Evolutionary conservation across 2,797 vertebrate genomes (phyloP).

Genomic region (Denticeps clupeoides): DNA sequence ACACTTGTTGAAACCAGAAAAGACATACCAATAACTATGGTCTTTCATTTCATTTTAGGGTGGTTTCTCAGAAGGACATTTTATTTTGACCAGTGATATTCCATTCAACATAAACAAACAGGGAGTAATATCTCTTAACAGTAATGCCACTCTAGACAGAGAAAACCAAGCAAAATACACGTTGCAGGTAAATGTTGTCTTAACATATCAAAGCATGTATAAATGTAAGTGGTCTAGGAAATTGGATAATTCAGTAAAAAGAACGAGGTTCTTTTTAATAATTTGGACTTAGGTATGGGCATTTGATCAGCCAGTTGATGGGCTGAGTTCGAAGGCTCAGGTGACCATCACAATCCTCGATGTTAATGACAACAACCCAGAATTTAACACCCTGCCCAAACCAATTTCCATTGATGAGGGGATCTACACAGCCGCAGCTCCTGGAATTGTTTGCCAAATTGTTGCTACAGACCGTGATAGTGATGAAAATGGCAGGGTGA

Average conservation of each 20-base stretch:
- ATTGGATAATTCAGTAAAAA: not conserved
- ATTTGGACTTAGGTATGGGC: constrained; percentile 52
- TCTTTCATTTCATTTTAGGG: constrained; percentile 40
- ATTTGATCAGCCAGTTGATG: constrained; percentile 44
- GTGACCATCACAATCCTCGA: constrained; percentile 60
- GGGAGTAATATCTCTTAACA: constrained; percentile 53
- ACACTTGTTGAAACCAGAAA: not conserved
- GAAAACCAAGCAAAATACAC: constrained; percentile 49
- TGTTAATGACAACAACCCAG: constrained; percentile 67
- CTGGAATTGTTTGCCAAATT: constrained; percentile 34
- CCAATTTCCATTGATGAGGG: constrained; percentile 43
- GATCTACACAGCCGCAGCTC: constrained; percentile 24
- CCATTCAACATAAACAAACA: constrained; percentile 50
- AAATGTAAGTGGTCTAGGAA: not conserved
- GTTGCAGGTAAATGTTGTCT: constrained; percentile 45
- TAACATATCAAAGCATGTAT: not conserved
- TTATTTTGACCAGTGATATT: constrained; percentile 43
- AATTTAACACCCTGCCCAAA: constrained; percentile 51
- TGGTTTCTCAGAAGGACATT: constrained; percentile 60
- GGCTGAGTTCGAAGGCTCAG: constrained; percentile 53
- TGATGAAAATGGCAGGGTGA: constrained; percentile 50
- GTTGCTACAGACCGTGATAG: constrained; percentile 50
- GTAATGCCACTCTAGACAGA: constrained; percentile 53
- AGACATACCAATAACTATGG: not conserved
- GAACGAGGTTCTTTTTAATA: no score